These are phyloP conservation scores for Dendrocincla fuliginosa DNA, from an alignment of 2,797 vertebrate species.

Conservation along the genomic window DNA sequence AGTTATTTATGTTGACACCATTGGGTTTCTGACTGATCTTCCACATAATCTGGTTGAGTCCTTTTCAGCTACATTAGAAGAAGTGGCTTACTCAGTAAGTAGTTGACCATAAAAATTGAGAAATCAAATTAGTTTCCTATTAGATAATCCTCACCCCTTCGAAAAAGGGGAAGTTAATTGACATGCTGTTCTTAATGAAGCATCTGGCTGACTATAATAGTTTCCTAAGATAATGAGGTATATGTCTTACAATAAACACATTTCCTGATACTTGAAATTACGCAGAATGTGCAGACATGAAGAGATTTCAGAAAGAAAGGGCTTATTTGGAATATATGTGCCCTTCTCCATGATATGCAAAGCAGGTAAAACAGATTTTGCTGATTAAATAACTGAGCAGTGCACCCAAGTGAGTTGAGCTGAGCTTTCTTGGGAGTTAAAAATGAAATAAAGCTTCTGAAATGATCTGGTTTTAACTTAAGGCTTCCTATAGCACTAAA, in stretches of 20 bases:
- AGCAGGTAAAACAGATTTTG: neutral
- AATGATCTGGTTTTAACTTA: neutral
- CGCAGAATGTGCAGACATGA: neutral
- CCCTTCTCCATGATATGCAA: neutral
- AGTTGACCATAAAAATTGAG: neutral
- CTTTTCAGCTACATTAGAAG: constrained; percentile 92
- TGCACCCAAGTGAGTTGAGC: neutral
- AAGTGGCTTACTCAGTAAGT: constrained; percentile 87
- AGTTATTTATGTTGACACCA: constrained; percentile 91
- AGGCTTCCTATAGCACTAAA: neutral
- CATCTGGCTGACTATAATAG: neutral
- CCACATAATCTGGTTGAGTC: constrained; percentile 91
- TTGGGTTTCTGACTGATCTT: constrained; percentile 93
- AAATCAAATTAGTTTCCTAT: neutral
- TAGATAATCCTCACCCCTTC: neutral
- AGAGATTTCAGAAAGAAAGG: neutral
- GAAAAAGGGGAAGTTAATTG: neutral
- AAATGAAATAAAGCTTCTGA: neutral
- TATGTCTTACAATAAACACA: neutral
- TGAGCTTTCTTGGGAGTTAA: neutral
- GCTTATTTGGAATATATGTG: neutral
- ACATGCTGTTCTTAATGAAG: neutral
- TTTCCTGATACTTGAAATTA: neutral
- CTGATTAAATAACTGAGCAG: neutral
- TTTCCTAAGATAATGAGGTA: neutral